These are phyloP conservation scores for Nanger granti DNA, from an alignment of 2,113 vertebrate species.

Conservation along the genomic window DNA sequence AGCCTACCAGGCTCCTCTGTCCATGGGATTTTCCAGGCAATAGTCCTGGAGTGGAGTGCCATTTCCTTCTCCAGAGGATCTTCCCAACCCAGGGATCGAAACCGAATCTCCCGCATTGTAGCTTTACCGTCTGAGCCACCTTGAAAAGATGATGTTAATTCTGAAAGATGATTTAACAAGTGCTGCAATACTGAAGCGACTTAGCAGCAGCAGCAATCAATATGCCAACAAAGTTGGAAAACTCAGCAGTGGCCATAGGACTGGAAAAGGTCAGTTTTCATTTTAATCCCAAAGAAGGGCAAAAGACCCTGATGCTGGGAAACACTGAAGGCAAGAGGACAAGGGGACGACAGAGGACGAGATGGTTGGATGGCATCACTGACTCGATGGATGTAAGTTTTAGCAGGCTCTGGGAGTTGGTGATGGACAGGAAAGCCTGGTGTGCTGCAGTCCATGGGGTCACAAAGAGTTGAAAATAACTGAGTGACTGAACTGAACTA, in stretches of 20 bases:
- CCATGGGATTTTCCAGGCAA: no score
- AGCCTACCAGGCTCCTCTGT: no score
- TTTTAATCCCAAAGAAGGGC: not conserved
- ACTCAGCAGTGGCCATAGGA: not conserved
- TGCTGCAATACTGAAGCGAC: not conserved
- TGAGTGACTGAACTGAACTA: not conserved
- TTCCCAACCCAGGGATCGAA: no score
- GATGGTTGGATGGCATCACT: not conserved
- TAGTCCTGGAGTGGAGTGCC: no score
- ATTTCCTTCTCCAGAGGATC: no score
- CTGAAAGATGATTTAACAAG: not conserved
- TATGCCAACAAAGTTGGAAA: not conserved
- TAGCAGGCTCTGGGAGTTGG: not conserved
- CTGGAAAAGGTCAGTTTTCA: not conserved
- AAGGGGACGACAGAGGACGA: not conserved
- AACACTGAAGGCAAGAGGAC: not conserved
- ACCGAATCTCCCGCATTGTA: no score
- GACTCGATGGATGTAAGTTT: not conserved
- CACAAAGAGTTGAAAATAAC: not conserved
- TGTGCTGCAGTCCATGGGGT: not conserved
- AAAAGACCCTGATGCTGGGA: not conserved
- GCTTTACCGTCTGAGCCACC: no score
- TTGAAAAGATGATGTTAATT: not conserved
- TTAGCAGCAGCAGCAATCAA: not conserved
- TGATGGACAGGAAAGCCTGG: not conserved